These are phyloP conservation scores for Crotalus tigris DNA, from an alignment of 2,113 vertebrate genomes.

Conservation along the genomic window DNA sequence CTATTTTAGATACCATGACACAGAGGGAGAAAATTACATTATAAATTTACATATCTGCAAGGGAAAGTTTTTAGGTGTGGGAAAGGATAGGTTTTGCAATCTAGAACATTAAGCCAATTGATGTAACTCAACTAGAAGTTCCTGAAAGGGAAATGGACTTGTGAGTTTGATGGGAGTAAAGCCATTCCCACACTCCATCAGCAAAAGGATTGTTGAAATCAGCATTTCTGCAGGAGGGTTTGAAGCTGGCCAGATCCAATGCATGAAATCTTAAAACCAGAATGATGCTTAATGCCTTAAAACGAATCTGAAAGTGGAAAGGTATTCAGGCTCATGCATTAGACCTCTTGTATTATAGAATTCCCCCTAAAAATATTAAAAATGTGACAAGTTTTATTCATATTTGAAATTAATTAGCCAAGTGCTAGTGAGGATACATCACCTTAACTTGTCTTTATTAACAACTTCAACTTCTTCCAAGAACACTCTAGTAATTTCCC, in stretches of 20 bases:
- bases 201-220: neutral
- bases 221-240: neutral
- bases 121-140: neutral
- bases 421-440: neutral
- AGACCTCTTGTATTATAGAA: neutral
- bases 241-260: neutral
- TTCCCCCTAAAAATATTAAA: neutral
- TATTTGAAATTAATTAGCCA: neutral
- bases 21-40: neutral
- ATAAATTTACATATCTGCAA: neutral
- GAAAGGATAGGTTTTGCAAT: neutral
- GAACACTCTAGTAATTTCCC: neutral
- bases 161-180: neutral
- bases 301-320: neutral
- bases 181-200: constrained; percentile 1
- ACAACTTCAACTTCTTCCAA: neutral
- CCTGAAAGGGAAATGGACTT: neutral
- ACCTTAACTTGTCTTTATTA: neutral
- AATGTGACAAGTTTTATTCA: neutral
- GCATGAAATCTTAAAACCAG: neutral
- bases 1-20: neutral
- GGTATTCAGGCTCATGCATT: neutral
- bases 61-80: neutral
- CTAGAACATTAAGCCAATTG: neutral
- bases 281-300: neutral